Evolutionary conservation across 2,888 invertebrate genomes (phyloP), one percentile per base, ranked within the genome.

Genomic region (Drosophila kambysellisi): DNA sequence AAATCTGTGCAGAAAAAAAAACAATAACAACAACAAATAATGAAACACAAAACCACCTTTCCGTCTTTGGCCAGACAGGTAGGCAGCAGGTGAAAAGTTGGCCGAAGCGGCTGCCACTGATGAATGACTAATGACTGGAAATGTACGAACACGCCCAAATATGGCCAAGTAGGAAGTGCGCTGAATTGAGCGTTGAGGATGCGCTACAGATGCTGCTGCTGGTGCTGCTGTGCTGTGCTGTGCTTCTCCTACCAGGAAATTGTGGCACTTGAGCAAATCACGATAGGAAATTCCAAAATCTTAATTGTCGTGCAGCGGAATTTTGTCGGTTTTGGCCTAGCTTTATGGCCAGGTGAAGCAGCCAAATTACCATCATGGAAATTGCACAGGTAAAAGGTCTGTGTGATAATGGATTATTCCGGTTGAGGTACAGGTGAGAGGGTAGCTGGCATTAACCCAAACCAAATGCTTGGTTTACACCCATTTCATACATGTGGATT

Each of bases 251-350:
- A 81, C 82, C 82, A 79, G 89, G 85, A 85, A 85, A 85, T 85
- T 82, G 89, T 73, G 74, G 46, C 64, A 74, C 70, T 76, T 75
- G 64, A 58, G 70, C 54, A 78, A 81, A 78, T 69, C 73, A 76
- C 64, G 67, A 64, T 67, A 62, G 89, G 88, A 85, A 85, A 89
- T 88, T 77, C 80, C 80, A 69, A 77, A 89, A 83, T 80, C 78
- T 82, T 83, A 82, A 81, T 81, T 80, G 79, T 65, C 68, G 54
- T 35, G 39, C 61, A 29, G 51, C 65, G 39, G 52, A 60, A 41
- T 39, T 39, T 54, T 39, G 20, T 39, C 56, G 70, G 64, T 62
- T 63, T 74, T 70, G 65, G 51, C 20, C 41, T 53, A 66, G 46
- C 60, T 60, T 77, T 79, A 70, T 60, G 56, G 52, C 59, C 50